These are phyloP conservation scores for Oryzias dopingdopingensis DNA, from an alignment of 2,797 vertebrate species.

Conservation along the genomic window DNA sequence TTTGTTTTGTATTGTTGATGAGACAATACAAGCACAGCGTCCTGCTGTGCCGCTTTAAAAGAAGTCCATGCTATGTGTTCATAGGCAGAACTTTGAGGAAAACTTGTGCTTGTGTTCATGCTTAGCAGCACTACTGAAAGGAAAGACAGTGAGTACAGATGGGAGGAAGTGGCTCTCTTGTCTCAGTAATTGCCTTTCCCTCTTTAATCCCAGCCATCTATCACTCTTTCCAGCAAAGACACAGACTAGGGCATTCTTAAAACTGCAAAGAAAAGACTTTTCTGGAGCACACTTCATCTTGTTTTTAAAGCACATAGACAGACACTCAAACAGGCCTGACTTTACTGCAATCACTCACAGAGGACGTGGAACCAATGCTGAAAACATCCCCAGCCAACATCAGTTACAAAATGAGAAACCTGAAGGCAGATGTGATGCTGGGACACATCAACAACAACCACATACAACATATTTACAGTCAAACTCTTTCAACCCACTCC, in stretches of 20 bases:
- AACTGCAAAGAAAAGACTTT: conserved; percentile 26
- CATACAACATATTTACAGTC: too few relatives aligned
- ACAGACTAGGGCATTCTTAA: conserved; percentile 31
- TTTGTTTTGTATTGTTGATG: conserved; percentile 7
- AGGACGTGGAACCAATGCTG: too few relatives aligned
- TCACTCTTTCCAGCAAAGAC: conserved; percentile 52
- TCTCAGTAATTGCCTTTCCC: conserved; percentile 65
- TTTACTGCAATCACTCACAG: too few relatives aligned
- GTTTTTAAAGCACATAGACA: too few relatives aligned
- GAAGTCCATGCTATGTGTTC: too few relatives aligned
- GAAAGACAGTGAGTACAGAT: conserved; percentile 47
- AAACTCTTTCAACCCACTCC: too few relatives aligned
- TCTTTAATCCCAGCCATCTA: conserved; percentile 69
- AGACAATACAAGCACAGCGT: conserved; percentile 1
- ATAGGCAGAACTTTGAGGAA: too few relatives aligned
- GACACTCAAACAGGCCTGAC: too few relatives aligned
- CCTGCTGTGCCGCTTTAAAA: conserved; percentile 17
- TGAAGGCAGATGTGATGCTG: too few relatives aligned
- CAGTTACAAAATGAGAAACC: too few relatives aligned
- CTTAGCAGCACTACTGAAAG: conserved; percentile 17
- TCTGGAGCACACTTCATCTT: background rate
- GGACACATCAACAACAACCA: too few relatives aligned
- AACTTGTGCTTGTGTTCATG: conserved; percentile 1
- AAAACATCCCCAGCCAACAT: too few relatives aligned
- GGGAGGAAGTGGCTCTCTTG: conserved; percentile 38